Evolutionary conservation across 2,888 invertebrate genomes (phyloP).

Genomic region (Rhodophaea formosa): DNA sequence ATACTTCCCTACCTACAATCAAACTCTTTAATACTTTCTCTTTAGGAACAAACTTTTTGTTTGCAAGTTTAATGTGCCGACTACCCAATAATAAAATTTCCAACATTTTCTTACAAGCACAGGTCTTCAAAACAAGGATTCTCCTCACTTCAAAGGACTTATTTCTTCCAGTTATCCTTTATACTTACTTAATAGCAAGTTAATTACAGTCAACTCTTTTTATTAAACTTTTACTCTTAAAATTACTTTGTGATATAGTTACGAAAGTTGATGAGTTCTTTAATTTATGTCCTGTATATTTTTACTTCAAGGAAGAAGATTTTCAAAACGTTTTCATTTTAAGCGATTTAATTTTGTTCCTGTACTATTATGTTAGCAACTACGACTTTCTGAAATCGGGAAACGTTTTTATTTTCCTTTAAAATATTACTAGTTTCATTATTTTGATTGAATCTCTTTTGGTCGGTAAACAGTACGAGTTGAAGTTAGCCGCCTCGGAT

Average conservation of each 20-base stretch:
- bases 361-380: not conserved
- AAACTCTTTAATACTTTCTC: conserved; percentile 2
- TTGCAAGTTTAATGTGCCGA: not conserved
- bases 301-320: not conserved
- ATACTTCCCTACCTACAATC: conserved; percentile 4
- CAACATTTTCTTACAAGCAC: conserved; percentile 7
- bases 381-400: not conserved
- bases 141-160: conserved; percentile 22
- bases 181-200: conserved; percentile 45
- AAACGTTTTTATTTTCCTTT: not conserved
- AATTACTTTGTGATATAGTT: conserved; percentile 52
- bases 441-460: conserved; percentile 27
- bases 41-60: not conserved
- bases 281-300: conserved; percentile 6
- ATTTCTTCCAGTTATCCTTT: conserved; percentile 38
- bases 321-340: not conserved
- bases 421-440: not conserved
- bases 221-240: conserved; percentile 34
- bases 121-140: conserved; percentile 10
- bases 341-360: not conserved
- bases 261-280: conserved; percentile 42
- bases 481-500: conserved; percentile 96
- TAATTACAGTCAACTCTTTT: conserved; percentile 47
- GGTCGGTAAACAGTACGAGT: conserved; percentile 88
- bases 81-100: conserved; percentile 11